Evolutionary conservation across 2,797 vertebrate species (phyloP).

Genomic region (Rhinella marina): DNA sequence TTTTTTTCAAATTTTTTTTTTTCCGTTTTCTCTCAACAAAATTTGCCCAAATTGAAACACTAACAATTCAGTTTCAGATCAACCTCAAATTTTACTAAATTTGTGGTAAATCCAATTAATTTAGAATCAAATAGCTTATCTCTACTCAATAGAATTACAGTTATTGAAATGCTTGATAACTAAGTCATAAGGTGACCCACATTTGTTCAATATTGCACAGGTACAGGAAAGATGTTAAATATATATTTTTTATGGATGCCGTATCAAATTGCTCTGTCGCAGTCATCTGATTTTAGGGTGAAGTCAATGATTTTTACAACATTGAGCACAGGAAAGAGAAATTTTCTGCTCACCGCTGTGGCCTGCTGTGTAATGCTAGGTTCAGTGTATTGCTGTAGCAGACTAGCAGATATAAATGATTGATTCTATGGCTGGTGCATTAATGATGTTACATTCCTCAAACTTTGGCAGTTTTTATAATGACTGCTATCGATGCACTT

Average conservation of each 20-base stretch:
- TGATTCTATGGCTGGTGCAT: neutral
- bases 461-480: constrained; percentile 11
- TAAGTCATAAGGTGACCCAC: too few relatives aligned
- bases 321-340: neutral
- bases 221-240: neutral
- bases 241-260: neutral
- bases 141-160: too few relatives aligned
- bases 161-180: too few relatives aligned
- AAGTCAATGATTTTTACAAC: neutral
- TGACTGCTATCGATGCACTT: neutral
- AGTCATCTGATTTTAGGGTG: neutral
- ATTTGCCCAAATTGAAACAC: too few relatives aligned
- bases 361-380: neutral
- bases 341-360: neutral
- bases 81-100: too few relatives aligned
- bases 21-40: too few relatives aligned
- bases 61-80: too few relatives aligned
- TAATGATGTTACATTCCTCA: constrained; percentile 11
- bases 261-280: neutral
- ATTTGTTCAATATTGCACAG: neutral
- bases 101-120: too few relatives aligned
- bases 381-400: neutral
- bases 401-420: constrained; percentile 6
- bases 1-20: too few relatives aligned
- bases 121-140: too few relatives aligned